Base-by-base conservation (phyloP, 2,113 vertebrate genomes). In the Cyprinodon tularosa region DNA sequence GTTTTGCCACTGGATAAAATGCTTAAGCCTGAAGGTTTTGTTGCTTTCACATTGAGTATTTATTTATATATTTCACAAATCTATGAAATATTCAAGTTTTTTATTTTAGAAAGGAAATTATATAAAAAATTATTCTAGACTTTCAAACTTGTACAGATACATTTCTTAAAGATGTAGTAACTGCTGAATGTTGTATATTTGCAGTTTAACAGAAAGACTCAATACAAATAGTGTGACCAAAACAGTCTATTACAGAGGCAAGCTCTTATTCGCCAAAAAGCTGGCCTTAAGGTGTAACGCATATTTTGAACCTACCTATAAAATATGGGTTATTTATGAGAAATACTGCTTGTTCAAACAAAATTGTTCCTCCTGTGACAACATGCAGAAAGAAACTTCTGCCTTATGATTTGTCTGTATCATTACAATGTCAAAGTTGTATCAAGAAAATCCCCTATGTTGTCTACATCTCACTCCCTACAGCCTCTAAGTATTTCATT, bases 201-300 rank as follows among this genome's bases (percentile, higher is more conserved):
- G 47, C 64, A 14, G 9, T 53, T 36, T 50, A 39, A 53, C 42
- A 53, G 15, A 67, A 15, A 12, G 13, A 47, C 48, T 20, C 63
- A 63, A 66, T 67, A 47, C n/a, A 67, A 37, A 38, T 29, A 64
- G 4, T 45, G 29, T 13, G 53, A 38, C 60, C 60, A 60, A 71
- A 81, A 81, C 63, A 7, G 40, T 17, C 37, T 17, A 45, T 64
- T 69, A 37, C 48, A 60, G 60, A 72, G 64, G 59, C 38, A 48
- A 47, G 68, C 22, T n/a, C n/a, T 76, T 20, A 59, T 72, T 59
- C 68, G 69, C 37, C 48, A 64, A 22, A 59, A 29, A 39, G 66
- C 9, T n/a, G 22, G 36, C 44, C 62, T 65, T 7, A 29, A 50
- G 77, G 53, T 72, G 15, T 66, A 29, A 78, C 47, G 50, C 45